phyloP scores from a whole-genome alignment of 2,797 vertebrate genomes.

The Silurus aristotelis region DNA sequence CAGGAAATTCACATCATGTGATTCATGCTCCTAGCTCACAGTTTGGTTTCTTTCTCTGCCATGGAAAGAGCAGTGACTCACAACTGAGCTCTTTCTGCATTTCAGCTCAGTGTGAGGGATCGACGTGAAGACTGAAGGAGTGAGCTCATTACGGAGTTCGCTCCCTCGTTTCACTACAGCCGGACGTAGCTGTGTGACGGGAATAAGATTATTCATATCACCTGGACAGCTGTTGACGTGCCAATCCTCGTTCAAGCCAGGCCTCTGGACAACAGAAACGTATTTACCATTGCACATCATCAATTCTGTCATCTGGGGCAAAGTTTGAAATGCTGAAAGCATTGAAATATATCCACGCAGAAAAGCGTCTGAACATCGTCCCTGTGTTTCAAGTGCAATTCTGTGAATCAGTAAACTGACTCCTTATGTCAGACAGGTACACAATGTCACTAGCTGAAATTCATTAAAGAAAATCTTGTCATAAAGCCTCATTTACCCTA shows the following conservation, averaged over 20 bases:
- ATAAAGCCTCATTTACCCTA: constrained; percentile 8
- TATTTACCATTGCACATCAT: constrained; percentile 48
- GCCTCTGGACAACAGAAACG: constrained; percentile 34
- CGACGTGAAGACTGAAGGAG: constrained; percentile 1
- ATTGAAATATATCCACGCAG: constrained; percentile 40
- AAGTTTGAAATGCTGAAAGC: constrained; percentile 1
- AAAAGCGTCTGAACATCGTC: constrained; percentile 19
- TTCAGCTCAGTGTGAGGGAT: constrained; percentile 26
- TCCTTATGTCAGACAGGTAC: constrained; percentile 24
- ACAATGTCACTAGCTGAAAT: constrained; percentile 26
- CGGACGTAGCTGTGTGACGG: constrained; percentile 30
- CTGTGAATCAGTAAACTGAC: constrained; percentile 24
- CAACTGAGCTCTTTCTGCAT: constrained; percentile 14
- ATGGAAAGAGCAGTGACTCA: constrained; percentile 28
- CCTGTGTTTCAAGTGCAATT: constrained; percentile 2
- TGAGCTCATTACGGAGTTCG: constrained; percentile 29
- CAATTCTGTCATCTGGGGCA: constrained; percentile 42
- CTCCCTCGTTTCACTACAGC: constrained; percentile 13
- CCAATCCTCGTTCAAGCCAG: constrained; percentile 3
- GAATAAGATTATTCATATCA: constrained; percentile 48
- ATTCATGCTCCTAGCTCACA: not conserved
- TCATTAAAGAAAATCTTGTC: constrained; percentile 29
- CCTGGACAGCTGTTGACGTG: constrained; percentile 15
- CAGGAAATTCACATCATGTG: not conserved
- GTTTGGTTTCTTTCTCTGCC: not conserved